Percentiles rank a stretch among this genome's conserved stretches.
These are phyloP conservation scores for Psittacula echo DNA, from an alignment of 2,797 vertebrate genomes.

Conservation along the genomic window DNA sequence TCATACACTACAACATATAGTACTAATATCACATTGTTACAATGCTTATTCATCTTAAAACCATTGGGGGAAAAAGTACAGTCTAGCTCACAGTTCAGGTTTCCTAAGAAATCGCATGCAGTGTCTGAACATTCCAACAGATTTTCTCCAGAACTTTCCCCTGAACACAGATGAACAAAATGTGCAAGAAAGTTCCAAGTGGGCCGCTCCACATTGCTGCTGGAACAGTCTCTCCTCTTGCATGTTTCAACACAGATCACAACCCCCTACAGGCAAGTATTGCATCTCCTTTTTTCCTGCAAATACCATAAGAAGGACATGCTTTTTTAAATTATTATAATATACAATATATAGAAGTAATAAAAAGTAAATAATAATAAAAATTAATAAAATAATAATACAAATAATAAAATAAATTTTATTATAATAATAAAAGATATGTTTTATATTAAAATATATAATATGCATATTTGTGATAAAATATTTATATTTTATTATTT, in stretches of 20 bases:
- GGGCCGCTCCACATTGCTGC: not conserved
- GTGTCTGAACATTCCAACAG: not conserved
- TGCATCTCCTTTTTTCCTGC: not conserved
- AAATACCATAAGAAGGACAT: not conserved
- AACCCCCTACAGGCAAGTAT: not conserved
- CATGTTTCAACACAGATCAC: not conserved
- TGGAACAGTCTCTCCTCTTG: not conserved
- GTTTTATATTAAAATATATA: not conserved
- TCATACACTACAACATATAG: not conserved
- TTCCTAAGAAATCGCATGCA: not conserved
- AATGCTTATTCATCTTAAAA: not conserved
- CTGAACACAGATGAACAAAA: not conserved
- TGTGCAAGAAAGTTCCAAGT: fast-evolving
- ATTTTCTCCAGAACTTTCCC: not conserved
- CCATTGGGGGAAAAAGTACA: not conserved
- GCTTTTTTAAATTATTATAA: not conserved
- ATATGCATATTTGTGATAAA: no score
- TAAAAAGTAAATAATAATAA: not conserved
- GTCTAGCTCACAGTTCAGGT: not conserved
- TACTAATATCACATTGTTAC: not conserved
- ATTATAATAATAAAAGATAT: no score
- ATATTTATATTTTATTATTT: no score
- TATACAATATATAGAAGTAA: not conserved
- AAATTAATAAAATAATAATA: no score
- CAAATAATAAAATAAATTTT: not conserved